Evolutionary conservation across 2,888 invertebrate genomes (phyloP), one percentile per base, ranked within the genome.

Genomic region (Eristalinus aeneus): DNA sequence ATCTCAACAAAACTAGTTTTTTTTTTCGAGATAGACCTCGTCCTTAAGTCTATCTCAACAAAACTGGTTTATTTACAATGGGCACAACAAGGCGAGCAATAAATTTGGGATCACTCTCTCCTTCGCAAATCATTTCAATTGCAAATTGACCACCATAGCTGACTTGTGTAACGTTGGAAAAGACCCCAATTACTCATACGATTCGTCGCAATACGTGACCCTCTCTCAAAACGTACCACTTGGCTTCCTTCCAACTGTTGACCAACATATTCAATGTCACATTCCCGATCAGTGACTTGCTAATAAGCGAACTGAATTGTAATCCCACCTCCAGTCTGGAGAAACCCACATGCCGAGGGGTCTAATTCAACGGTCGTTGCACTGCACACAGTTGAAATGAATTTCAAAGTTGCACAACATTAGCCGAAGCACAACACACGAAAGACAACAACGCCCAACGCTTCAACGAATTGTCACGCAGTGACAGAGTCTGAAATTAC

Each of bases 201-300:
- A n/a, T 46, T n/a, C 16, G 46, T 46, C 46, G 46, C 46, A 46
- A 46, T 46, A 46, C 46, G 34, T 10, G 46, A 8, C 16, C 16
- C 46, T 16, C 16, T 6, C 2, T 46, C 9, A 16, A 46, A 8
- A 8, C 6, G n/a, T n/a, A 16, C 16, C 46, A 46, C 46, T 60
- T 65, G 75, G 60, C 67, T 22, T 32, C 46, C 58, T 12, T 23
- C 68, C 68, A 61, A 12, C 23, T 11, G 60, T 80, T 72, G 84
- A 75, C 84, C 80, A 80, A 69, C 79, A 60, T 65, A 36, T 85
- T 81, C 85, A 85, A 85, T 85, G 79, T 73, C 72, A 73, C 79
- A 53, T 6, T 10, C 12, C 36, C 12, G 67, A 39, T 56, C 39
- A 39, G 54, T 34, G 36, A 1, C 36, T 16, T 16, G 69, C 16